phyloP scores from a whole-genome alignment of 2,113 vertebrate species.

The Xenus cinereus region DNA sequence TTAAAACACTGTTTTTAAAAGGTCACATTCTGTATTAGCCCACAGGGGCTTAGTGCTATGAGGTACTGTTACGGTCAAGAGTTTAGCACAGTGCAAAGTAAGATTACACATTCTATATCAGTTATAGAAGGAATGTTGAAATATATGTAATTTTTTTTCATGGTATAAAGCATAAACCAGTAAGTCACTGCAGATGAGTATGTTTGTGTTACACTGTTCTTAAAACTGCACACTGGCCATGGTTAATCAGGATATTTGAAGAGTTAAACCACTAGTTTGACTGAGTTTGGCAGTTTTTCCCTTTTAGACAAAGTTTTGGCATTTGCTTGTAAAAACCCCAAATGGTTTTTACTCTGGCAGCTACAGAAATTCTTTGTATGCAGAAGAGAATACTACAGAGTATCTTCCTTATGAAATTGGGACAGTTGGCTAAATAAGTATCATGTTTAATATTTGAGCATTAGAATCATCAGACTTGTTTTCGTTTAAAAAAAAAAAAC shows the following conservation, averaged over 20 bases:
- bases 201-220: not conserved
- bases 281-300: not conserved
- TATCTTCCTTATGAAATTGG: not conserved
- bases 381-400: not conserved
- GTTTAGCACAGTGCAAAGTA: not conserved
- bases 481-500: not conserved
- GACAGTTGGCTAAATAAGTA: not conserved
- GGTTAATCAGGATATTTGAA: not conserved
- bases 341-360: not conserved
- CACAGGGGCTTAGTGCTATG: not conserved
- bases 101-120: not conserved
- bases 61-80: not conserved
- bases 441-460: not conserved
- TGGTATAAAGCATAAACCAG: not conserved
- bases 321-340: not conserved
- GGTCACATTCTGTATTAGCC: not conserved
- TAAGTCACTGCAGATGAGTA: not conserved
- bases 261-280: not conserved
- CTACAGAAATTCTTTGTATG: not conserved
- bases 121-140: not conserved
- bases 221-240: not conserved
- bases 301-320: not conserved
- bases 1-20: not conserved
- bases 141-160: not conserved
- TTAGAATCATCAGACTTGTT: not conserved